A percentile compares a stretch with the other conserved stretches of the same genome.
Conservation (phyloP, 1,140 invertebrate genomes). For the Panagrolaimus sp. region DNA sequence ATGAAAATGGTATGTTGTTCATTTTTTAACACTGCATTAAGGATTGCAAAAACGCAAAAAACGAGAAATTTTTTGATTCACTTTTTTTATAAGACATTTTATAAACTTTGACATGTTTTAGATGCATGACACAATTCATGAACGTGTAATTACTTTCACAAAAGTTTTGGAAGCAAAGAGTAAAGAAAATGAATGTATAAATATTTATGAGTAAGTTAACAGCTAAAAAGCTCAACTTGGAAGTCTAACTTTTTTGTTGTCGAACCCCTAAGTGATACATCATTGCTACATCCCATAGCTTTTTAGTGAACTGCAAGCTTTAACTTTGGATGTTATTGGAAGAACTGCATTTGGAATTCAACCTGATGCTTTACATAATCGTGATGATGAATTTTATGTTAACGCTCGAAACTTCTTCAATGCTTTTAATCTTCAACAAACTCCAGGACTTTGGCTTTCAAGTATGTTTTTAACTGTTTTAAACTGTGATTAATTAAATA, state of each 20-base stretch:
- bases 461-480: background rate
- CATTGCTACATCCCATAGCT: no score
- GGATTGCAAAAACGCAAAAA: no score
- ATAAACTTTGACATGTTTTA: no score
- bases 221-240: background rate
- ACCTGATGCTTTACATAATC: slow-evolving; percentile 6
- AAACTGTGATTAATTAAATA: no score
- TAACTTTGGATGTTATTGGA: slow-evolving; percentile 18
- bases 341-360: slow-evolving; percentile 13
- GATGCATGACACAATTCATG: background rate
- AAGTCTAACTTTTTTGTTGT: no score
- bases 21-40: no score
- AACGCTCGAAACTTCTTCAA: background rate
- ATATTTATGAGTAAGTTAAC: slow-evolving; percentile 12
- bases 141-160: background rate
- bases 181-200: background rate
- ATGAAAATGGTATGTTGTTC: background rate
- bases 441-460: slow-evolving; percentile 1
- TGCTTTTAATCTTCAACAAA: background rate
- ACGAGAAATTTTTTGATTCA: no score
- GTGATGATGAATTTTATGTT: slow-evolving; percentile 13
- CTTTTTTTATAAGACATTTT: no score
- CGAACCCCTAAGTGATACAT: no score
- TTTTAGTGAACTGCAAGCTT: slow-evolving; percentile 18
- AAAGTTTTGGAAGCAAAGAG: slow-evolving; percentile 1